These are phyloP conservation scores for Aproaerema taeniolella DNA, from an alignment of 2,888 invertebrate genomes.

Conservation along the genomic window DNA sequence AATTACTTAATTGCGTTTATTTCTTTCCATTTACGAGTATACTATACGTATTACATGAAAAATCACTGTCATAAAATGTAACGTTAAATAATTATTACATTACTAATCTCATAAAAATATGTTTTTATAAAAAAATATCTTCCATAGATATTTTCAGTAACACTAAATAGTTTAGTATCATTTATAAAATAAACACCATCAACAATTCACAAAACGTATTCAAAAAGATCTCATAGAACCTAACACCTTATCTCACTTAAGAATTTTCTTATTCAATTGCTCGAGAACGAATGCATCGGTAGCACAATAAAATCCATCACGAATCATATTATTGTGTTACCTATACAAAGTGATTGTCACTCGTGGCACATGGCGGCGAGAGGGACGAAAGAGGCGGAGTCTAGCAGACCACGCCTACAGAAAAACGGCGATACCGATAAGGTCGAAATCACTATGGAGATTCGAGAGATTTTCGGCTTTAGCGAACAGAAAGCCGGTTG, in stretches of 20 bases:
- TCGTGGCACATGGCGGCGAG: conserved; percentile 63
- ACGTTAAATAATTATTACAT: no score
- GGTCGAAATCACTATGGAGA: conserved; percentile 67
- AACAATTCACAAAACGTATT: no score
- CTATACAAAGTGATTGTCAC: conserved; percentile 78
- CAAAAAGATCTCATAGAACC: background rate
- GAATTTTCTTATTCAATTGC: conserved; percentile 14
- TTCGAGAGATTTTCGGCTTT: conserved; percentile 64
- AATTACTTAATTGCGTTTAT: no score
- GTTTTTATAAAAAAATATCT: no score
- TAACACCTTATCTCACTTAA: conserved; percentile 1
- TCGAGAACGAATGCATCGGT: conserved; percentile 56
- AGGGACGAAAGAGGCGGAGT: conserved; percentile 55
- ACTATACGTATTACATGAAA: no score
- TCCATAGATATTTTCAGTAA: no score
- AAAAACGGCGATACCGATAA: conserved; percentile 52
- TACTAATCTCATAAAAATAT: no score
- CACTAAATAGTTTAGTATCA: no score
- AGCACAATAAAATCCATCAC: conserved; percentile 75
- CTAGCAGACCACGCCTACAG: conserved; percentile 54
- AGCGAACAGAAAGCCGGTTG: conserved; percentile 50
- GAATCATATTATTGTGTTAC: conserved; percentile 77
- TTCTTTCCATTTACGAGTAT: no score
- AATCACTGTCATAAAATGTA: no score
- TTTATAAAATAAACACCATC: no score